Base-by-base conservation (phyloP, 2,113 vertebrate genomes). In the Limanda limanda region DNA sequence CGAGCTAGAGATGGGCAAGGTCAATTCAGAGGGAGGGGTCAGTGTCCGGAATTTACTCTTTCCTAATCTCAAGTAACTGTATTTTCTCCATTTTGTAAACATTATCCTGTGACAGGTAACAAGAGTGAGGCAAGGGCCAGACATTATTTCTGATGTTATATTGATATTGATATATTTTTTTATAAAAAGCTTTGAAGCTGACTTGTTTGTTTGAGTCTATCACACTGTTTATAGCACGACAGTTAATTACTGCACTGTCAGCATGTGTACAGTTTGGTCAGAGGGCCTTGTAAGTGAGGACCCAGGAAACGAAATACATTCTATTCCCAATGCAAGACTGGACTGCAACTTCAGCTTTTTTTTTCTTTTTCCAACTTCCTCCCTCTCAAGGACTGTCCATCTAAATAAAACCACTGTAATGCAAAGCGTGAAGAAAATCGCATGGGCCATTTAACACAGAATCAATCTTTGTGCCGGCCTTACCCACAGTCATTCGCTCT, bases 1-100 rank as follows among this genome's bases (percentile, higher is more conserved):
- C 56, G 97, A 98, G 91, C 87, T 97, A 70, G 97, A 99, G 94
- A 95, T 99, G 96, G 97, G 97, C 81, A 98, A 95, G 97, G 93
- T 99, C 78, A 97, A 96, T 87, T 97, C 96, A 75, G 95, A 95
- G 83, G 89, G 92, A 78, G 95, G 95, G 95, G 96, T 98, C 92
- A 71, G 94, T 62, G 42, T 23, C 47, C 37, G 17, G 18, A 82
- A 9, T 1, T 20, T 31, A 54, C 15, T 35, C n/a, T 31, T 25
- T 40, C 12, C 54, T 13, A 12, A 14, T 57, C 54, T 27, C 24
- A 5, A 17, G 56, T 27, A 14, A 13, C 13, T 25, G n/a, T 55
- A 2, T 55, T 20, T 51, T 4, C 2, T 51, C 3, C 18, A 45
- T 42, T 42, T 42, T 35, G 6, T 3, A 13, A 2, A 42, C 2